Percentiles rank a stretch among this genome's conserved stretches.
These are phyloP conservation scores for Eristalis tenax DNA, from an alignment of 2,888 invertebrate species.

Conservation along the genomic window DNA sequence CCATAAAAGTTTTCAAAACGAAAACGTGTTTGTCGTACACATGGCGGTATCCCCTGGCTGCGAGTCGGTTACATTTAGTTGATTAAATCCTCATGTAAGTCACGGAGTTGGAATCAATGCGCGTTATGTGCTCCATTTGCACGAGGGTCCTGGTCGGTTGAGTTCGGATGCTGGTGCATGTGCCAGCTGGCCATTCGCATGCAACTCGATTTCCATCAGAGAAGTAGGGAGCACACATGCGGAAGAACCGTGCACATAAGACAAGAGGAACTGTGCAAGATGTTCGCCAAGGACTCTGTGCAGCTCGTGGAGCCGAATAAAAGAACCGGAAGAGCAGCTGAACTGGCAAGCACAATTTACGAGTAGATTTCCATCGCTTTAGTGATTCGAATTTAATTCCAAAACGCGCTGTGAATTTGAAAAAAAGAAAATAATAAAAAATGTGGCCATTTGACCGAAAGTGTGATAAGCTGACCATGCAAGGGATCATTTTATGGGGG, in stretches of 20 bases:
- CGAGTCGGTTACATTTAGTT: conserved; percentile 29
- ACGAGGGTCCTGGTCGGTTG: background rate
- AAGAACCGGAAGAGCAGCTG: background rate
- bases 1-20: conserved; percentile 39
- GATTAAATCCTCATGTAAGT: conserved; percentile 52
- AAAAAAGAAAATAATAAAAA: background rate
- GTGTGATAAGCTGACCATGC: background rate
- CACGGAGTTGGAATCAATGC: conserved; percentile 45
- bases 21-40: conserved; percentile 39
- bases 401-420: conserved; percentile 3
- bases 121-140: conserved; percentile 15
- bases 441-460: background rate
- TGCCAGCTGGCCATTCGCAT: conserved; percentile 6
- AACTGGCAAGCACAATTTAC: conserved; percentile 7
- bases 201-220: background rate
- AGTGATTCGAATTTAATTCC: conserved; percentile 34
- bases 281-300: background rate
- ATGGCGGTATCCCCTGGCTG: background rate
- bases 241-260: background rate
- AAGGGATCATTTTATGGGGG: background rate
- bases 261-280: background rate
- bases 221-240: background rate
- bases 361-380: conserved; percentile 12
- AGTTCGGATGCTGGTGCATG: background rate
- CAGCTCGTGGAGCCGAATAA: background rate